These are phyloP conservation scores for Festucalex cinctus DNA, from an alignment of 2,113 vertebrate genomes.

Conservation along the genomic window DNA sequence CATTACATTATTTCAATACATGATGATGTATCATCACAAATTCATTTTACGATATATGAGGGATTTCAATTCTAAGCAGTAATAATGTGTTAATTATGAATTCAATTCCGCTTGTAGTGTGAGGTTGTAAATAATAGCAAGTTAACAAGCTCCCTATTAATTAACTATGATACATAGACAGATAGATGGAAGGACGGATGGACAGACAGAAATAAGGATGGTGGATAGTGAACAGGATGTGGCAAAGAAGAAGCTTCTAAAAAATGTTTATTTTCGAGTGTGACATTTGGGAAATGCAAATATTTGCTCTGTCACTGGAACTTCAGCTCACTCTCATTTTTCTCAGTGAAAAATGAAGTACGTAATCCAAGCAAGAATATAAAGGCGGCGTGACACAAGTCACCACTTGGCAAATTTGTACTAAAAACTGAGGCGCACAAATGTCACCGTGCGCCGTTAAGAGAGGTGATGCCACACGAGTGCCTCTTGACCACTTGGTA, in stretches of 20 bases:
- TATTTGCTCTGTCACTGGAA: slow-evolving; percentile 1
- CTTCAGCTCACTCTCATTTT: not conserved
- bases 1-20: no score
- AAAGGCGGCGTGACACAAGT: not conserved
- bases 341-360: not conserved
- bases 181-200: no score
- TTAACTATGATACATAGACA: no score
- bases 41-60: no score
- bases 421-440: not conserved
- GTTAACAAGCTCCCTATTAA: no score
- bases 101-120: no score
- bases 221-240: not conserved
- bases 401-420: not conserved
- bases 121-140: no score
- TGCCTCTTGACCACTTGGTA: slow-evolving; percentile 10
- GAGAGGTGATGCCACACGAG: slow-evolving; percentile 9
- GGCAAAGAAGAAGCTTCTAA: not conserved
- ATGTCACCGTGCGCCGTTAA: not conserved
- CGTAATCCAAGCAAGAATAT: not conserved
- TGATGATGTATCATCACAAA: no score
- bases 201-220: no score
- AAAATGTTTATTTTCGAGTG: not conserved
- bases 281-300: slow-evolving; percentile 8
- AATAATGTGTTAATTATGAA: no score
- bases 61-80: no score